phyloP scores from a whole-genome alignment of 2,113 vertebrate genomes.

The Trachemys scripta region DNA sequence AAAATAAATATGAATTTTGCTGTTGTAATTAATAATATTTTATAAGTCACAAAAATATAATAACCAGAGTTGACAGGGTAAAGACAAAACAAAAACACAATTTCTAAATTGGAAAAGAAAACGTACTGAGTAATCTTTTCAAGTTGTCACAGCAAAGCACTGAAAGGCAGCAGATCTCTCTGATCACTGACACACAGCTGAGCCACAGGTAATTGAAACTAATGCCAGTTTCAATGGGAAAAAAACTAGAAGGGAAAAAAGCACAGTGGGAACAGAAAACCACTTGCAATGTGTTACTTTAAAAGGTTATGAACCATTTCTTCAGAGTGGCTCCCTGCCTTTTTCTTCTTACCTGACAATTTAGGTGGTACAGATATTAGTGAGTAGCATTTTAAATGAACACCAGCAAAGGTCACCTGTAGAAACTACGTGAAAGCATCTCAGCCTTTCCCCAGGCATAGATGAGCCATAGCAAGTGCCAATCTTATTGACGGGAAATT shows the following conservation, averaged over 20 bases:
- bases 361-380: neutral
- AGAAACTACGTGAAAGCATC: neutral
- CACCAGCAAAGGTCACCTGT: neutral
- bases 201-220: neutral
- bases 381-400: neutral
- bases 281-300: neutral
- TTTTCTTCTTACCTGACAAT: neutral
- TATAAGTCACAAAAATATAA: conserved; percentile 13
- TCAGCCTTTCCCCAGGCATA: neutral
- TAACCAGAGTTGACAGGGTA: neutral
- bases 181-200: neutral
- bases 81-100: neutral
- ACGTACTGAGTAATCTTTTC: neutral
- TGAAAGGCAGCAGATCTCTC: neutral
- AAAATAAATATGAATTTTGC: neutral
- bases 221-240: neutral
- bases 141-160: neutral
- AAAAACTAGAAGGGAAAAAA: neutral
- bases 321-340: neutral
- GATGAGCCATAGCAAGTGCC: neutral
- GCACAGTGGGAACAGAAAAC: neutral
- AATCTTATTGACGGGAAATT: neutral
- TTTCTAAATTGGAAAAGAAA: neutral
- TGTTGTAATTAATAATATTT: neutral
- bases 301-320: neutral